Conservation (phyloP, 2,113 vertebrate genomes). For the Hirundichthys speculiger region DNA sequence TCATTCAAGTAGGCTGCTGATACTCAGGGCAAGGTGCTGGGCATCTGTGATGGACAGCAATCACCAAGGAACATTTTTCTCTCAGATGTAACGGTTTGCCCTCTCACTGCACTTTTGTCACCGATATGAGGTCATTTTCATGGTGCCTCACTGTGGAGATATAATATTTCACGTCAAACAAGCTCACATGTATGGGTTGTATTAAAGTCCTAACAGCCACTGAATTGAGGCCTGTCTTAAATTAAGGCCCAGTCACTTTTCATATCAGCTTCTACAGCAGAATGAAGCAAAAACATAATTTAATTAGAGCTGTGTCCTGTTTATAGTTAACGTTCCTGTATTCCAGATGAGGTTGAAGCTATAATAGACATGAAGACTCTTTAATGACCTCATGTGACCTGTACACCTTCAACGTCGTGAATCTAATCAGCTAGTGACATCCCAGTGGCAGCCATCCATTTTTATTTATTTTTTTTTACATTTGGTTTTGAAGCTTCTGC, state of each 20-base stretch:
- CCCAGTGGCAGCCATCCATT: neutral
- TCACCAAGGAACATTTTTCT: constrained; percentile 1
- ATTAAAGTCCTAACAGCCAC: neutral
- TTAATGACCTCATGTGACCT: constrained; percentile 53
- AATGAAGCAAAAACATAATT: constrained; percentile 23
- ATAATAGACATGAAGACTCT: constrained; percentile 22
- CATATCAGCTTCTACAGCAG: constrained; percentile 9
- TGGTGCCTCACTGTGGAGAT: neutral
- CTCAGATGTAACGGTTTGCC: neutral
- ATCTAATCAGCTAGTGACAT: constrained; percentile 34
- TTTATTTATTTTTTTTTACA: too few relatives aligned
- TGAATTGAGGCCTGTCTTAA: constrained; percentile 1
- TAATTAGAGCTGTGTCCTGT: constrained; percentile 60
- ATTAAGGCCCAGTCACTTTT: neutral
- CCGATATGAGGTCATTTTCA: neutral
- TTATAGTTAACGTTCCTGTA: constrained; percentile 48
- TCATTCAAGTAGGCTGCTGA: constrained; percentile 28
- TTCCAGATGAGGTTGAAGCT: constrained; percentile 24
- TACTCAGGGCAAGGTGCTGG: neutral
- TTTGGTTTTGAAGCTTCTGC: too few relatives aligned
- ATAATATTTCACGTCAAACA: neutral
- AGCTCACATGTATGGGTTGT: neutral
- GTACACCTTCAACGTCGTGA: constrained; percentile 30
- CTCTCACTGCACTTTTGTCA: neutral
- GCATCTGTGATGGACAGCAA: constrained; percentile 16